Evolutionary conservation across 2,797 vertebrate genomes (phyloP).

Genomic region (Adrianichthys oophorus): DNA sequence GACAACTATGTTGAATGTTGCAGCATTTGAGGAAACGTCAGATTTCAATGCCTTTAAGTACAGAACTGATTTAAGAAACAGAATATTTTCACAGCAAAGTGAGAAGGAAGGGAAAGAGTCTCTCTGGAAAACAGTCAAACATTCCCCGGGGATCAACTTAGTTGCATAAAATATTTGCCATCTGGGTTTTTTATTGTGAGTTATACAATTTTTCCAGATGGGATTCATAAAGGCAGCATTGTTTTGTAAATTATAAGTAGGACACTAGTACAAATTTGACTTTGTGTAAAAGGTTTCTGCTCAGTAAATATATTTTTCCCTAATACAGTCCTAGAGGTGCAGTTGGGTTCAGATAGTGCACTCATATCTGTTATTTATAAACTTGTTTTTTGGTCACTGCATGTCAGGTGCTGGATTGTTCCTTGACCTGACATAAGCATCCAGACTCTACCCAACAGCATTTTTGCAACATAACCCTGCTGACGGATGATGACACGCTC

Average conservation of each 20-base stretch:
- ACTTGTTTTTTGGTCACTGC: no score
- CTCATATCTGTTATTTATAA: no score
- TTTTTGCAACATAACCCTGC: background rate
- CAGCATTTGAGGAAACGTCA: background rate
- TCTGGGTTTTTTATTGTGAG: background rate
- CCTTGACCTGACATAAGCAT: background rate
- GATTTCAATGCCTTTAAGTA: constrained; percentile 11
- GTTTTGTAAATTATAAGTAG: no score
- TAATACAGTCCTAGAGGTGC: no score
- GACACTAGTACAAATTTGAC: no score
- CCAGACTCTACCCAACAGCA: background rate
- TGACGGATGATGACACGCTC: background rate
- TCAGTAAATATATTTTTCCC: no score
- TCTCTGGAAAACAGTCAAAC: no score
- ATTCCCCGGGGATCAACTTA: no score
- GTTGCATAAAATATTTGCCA: no score
- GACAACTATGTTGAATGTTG: constrained; percentile 8
- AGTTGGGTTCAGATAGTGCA: no score
- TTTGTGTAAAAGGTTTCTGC: no score
- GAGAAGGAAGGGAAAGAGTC: background rate
- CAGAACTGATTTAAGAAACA: background rate
- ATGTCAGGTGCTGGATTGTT: background rate
- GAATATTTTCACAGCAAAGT: background rate
- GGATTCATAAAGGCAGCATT: background rate
- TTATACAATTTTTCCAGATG: no score